These are phyloP conservation scores for Cherax destructor DNA, from an alignment of 1,140 invertebrate species.

Conservation along the genomic window DNA sequence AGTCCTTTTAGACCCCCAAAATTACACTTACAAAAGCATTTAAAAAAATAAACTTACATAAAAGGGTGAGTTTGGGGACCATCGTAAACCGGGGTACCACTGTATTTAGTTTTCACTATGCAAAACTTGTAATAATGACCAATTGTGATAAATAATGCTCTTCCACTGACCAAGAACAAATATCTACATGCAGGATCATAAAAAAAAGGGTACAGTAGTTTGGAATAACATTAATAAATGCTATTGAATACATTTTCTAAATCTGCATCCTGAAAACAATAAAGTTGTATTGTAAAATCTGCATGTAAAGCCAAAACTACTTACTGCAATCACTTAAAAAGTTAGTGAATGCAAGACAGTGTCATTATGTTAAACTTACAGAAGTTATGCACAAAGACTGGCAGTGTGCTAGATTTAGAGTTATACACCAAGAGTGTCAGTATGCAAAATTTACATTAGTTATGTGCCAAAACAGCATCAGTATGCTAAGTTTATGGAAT, in stretches of 20 bases:
- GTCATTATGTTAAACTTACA: background rate
- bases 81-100: too few relatives aligned
- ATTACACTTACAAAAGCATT: too few relatives aligned
- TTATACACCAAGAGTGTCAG: too few relatives aligned
- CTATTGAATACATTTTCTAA: background rate
- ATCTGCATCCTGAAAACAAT: background rate
- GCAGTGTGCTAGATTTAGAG: too few relatives aligned
- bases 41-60: too few relatives aligned
- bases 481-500: background rate
- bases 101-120: too few relatives aligned
- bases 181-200: constrained; percentile 1
- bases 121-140: too few relatives aligned
- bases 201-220: background rate
- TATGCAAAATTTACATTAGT: too few relatives aligned
- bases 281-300: background rate
- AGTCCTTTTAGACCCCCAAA: too few relatives aligned
- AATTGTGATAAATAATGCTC: background rate
- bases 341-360: background rate
- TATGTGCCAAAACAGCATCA: too few relatives aligned
- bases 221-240: background rate
- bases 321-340: background rate
- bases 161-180: background rate
- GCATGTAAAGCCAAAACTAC: background rate
- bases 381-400: background rate
- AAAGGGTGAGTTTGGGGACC: too few relatives aligned